phyloP scores from a whole-genome alignment of 37 sponge, comb jelly and placozoan species.

The Chondrilla cf. caribensis region DNA sequence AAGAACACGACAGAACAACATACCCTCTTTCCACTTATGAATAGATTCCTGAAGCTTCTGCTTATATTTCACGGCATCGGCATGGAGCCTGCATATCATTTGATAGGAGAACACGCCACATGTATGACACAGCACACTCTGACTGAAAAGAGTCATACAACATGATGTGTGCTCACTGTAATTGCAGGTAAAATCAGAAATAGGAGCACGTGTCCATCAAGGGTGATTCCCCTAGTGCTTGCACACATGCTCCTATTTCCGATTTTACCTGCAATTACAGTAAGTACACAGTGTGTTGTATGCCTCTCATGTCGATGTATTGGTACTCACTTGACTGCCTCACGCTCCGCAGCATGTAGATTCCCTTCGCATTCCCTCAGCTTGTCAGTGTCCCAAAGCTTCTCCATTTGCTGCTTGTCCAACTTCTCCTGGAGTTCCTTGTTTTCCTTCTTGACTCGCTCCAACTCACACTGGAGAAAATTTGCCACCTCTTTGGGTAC shows the following conservation, averaged over 20 bases:
- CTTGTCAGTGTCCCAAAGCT: conserved; percentile 59
- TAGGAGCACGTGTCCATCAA: too few relatives aligned
- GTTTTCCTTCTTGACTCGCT: background rate
- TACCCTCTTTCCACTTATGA: conserved; percentile 8
- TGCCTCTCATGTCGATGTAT: too few relatives aligned
- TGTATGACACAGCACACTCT: too few relatives aligned
- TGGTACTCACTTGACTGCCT: conserved; percentile 25
- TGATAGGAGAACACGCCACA: too few relatives aligned
- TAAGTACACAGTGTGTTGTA: too few relatives aligned
- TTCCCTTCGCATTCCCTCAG: conserved; percentile 56
- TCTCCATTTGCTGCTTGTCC: conserved; percentile 51
- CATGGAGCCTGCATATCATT: background rate
- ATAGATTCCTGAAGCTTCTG: conserved; percentile 11
- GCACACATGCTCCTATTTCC: too few relatives aligned
- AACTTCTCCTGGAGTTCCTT: conserved; percentile 27
- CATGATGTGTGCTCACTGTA: too few relatives aligned
- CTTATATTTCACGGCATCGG: background rate
- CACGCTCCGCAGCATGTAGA: conserved; percentile 46
- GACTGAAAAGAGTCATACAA: too few relatives aligned
- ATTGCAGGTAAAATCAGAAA: too few relatives aligned
- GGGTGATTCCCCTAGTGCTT: too few relatives aligned
- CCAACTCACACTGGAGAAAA: conserved; percentile 11
- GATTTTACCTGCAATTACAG: too few relatives aligned
- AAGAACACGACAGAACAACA: too few relatives aligned
- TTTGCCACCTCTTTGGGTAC: background rate